Evolutionary conservation across 2,797 vertebrate genomes (phyloP).

Genomic region (Yasuhikotakia modesta): DNA sequence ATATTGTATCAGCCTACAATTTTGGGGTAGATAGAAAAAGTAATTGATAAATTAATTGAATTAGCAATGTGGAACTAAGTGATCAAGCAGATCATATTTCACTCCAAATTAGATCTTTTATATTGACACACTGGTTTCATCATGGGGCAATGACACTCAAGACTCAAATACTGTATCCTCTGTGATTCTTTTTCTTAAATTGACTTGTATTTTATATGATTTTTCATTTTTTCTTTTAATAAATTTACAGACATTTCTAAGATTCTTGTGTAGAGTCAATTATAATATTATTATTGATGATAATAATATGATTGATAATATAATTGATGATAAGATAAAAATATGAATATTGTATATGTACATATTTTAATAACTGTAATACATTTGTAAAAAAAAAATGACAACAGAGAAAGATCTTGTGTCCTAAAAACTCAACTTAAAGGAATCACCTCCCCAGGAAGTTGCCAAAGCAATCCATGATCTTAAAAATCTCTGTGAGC

Average conservation of each 20-base stretch:
- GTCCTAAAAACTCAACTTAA: background rate
- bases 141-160: background rate
- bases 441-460: background rate
- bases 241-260: too few species aligned
- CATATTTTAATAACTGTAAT: too few species aligned
- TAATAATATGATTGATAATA: too few species aligned
- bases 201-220: too few species aligned
- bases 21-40: conserved; percentile 69
- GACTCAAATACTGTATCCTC: background rate
- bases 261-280: too few species aligned
- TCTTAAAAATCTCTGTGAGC: background rate
- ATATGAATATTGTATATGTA: too few species aligned
- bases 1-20: conserved; percentile 68
- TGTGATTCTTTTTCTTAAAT: background rate
- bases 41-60: conserved; percentile 63
- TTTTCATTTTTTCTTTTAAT: too few species aligned
- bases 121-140: conserved; percentile 24
- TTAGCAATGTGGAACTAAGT: conserved; percentile 57
- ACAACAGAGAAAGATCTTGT: background rate
- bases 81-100: conserved; percentile 38
- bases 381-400: background rate
- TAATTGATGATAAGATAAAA: too few species aligned
- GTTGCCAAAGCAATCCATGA: background rate
- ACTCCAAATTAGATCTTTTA: conserved; percentile 42
- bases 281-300: too few species aligned